Percentiles rank a stretch among this genome's conserved stretches.
These are phyloP conservation scores for Enteromius treurensis DNA, from an alignment of 2,797 vertebrate genomes.

Conservation along the genomic window DNA sequence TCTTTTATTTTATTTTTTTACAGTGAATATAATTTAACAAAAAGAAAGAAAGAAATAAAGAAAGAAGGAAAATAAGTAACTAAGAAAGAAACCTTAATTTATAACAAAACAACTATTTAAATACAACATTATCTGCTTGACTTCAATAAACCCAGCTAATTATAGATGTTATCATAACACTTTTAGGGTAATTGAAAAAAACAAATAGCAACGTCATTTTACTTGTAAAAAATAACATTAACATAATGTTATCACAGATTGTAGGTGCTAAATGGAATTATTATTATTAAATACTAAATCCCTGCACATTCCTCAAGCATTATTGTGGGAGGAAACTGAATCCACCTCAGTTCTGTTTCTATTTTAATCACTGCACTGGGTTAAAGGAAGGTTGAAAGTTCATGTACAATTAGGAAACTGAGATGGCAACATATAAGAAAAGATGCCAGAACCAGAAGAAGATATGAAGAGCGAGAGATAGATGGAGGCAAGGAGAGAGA, in stretches of 20 bases:
- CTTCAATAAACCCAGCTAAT: too few relatives aligned
- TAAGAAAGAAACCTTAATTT: background rate
- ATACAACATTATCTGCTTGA: background rate
- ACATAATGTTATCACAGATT: conserved; percentile 39
- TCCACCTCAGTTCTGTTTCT: conserved; percentile 25
- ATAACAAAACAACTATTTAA: background rate
- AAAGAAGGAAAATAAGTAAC: background rate
- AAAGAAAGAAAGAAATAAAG: background rate
- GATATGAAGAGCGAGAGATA: conserved; percentile 7
- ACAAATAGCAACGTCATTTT: background rate
- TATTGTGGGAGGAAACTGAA: conserved; percentile 27
- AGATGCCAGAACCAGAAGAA: conserved; percentile 12
- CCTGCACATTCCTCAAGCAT: conserved; percentile 35
- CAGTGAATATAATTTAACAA: background rate
- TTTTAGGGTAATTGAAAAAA: background rate
- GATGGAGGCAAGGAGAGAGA: background rate
- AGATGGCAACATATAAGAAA: conserved; percentile 23
- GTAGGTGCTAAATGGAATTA: conserved; percentile 16
- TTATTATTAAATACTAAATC: conserved; percentile 51
- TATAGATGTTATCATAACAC: background rate
- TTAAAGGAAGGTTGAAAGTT: conserved; percentile 40
- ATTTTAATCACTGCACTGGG: conserved; percentile 34
- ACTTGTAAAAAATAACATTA: conserved; percentile 25
- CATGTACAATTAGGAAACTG: background rate
- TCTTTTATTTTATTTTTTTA: background rate